Percentiles rank a stretch among this genome's conserved stretches.
Conservation (phyloP, 2,797 vertebrate genomes). For the Eupleurogrammus muticus region DNA sequence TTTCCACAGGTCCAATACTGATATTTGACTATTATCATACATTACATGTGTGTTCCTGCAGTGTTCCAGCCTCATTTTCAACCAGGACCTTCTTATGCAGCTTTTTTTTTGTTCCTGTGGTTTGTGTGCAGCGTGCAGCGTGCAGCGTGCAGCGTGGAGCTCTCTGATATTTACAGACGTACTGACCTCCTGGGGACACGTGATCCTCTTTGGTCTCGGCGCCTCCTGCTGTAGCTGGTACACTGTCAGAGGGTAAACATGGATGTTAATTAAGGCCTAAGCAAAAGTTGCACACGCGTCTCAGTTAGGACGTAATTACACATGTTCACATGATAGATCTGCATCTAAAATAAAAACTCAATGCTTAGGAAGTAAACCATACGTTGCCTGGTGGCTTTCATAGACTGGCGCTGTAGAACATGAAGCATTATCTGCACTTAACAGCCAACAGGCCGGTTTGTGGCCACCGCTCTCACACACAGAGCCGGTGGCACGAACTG, state of each 20-base stretch:
- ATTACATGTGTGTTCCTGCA: too few species aligned
- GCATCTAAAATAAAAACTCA: conserved; percentile 33
- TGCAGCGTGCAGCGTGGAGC: too few species aligned
- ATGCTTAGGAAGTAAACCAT: conserved; percentile 20
- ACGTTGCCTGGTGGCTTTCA: conserved; percentile 24
- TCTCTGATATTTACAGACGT: conserved; percentile 31
- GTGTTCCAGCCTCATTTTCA: not conserved
- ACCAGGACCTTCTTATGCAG: not conserved
- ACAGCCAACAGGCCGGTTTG: too few species aligned
- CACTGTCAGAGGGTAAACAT: conserved; percentile 85
- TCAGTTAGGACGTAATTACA: conserved; percentile 39
- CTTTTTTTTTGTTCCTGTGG: conserved; percentile 5
- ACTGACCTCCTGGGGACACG: conserved; percentile 95
- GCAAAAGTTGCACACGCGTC: conserved; percentile 19
- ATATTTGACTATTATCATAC: too few species aligned
- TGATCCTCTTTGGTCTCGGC: conserved; percentile 95
- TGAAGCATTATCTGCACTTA: not conserved
- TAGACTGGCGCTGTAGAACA: conserved; percentile 1
- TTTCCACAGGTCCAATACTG: not conserved
- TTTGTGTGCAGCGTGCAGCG: not conserved
- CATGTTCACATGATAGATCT: conserved; percentile 18
- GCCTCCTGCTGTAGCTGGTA: conserved; percentile 99
- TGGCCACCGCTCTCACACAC: conserved; percentile 8
- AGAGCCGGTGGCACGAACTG: too few species aligned
- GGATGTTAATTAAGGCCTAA: conserved; percentile 44